Conservation (phyloP, 2,113 vertebrate genomes). For the Trinectes maculatus region DNA sequence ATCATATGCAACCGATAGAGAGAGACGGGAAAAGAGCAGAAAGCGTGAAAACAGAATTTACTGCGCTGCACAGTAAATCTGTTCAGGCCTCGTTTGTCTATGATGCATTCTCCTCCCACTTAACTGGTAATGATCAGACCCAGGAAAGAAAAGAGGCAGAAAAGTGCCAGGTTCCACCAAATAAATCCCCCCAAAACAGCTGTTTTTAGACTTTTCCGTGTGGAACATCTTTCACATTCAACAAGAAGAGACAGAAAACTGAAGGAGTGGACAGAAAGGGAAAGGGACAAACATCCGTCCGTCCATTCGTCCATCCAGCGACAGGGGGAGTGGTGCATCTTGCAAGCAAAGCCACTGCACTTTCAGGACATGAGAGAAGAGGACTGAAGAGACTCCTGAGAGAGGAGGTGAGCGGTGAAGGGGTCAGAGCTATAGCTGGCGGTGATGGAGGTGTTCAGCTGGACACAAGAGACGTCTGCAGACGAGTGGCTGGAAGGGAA, state of each 20-base stretch:
- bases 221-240: no score
- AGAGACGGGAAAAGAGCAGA: neutral
- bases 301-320: no score
- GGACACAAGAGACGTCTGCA: neutral
- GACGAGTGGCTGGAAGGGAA: neutral
- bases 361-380: neutral
- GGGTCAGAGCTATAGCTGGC: neutral
- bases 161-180: neutral
- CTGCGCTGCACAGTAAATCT: no score
- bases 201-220: neutral
- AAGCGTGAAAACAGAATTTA: conserved; percentile 4
- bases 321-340: neutral
- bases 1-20: no score
- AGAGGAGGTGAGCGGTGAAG: no score
- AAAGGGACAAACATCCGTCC: no score
- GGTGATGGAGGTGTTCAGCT: neutral
- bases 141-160: neutral
- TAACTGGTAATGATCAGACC: no score
- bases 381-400: no score
- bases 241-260: neutral
- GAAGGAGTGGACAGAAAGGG: neutral
- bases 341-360: no score
- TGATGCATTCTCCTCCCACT: neutral
- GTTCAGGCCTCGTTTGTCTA: conserved; percentile 1
- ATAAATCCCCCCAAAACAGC: no score